These are phyloP conservation scores for Lasiurus borealis DNA, from an alignment of 2,113 vertebrate species.

Conservation along the genomic window DNA sequence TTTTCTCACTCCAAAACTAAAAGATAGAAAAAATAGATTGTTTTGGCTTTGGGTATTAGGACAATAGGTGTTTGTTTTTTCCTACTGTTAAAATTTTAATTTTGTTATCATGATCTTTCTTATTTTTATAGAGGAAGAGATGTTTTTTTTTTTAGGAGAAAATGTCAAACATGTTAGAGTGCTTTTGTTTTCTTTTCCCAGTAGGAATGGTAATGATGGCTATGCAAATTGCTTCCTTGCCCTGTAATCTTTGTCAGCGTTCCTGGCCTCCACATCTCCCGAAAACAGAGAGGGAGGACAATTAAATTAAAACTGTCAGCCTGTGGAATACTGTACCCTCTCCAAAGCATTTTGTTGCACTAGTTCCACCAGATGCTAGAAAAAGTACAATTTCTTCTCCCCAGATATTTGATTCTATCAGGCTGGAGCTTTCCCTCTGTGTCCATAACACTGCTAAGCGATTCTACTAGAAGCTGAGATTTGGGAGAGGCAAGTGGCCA, in stretches of 20 bases:
- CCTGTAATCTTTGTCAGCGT: not conserved
- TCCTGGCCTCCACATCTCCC: not conserved
- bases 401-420: not conserved
- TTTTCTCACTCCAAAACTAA: not conserved
- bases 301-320: not conserved
- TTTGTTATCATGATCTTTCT: not conserved
- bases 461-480: not conserved
- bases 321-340: not conserved
- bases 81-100: constrained; percentile 23
- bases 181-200: not conserved
- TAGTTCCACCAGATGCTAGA: not conserved
- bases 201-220: not conserved
- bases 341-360: constrained; percentile 27
- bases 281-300: not conserved
- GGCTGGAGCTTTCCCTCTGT: not conserved
- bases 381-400: not conserved
- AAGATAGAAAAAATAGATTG: not conserved
- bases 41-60: constrained; percentile 21
- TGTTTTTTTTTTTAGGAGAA: not conserved
- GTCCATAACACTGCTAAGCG: not conserved
- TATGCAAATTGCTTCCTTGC: not conserved
- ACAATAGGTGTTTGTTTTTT: not conserved
- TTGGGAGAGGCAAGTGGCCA: not conserved
- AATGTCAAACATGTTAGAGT: not conserved
- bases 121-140: constrained; percentile 30